Conservation (phyloP, 2,888 invertebrate genomes). For the Phyllotreta striolata region DNA sequence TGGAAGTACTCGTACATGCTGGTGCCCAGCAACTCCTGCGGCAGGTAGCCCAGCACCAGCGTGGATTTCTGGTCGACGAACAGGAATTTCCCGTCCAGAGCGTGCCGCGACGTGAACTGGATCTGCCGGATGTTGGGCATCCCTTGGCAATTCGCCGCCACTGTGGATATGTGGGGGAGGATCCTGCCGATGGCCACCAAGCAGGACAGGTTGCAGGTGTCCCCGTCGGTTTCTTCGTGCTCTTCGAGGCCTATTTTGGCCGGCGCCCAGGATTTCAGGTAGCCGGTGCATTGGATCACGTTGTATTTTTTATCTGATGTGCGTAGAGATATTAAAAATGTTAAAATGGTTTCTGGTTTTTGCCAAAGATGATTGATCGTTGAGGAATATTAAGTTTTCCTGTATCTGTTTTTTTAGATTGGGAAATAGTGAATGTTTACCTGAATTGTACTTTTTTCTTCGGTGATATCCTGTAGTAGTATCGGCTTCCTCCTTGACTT, state of each 20-base stretch:
- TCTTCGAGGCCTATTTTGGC: conserved; percentile 77
- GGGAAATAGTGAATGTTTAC: conserved; percentile 52
- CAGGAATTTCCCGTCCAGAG: conserved; percentile 90
- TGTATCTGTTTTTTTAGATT: no score
- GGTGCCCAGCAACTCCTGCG: conserved; percentile 91
- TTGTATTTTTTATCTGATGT: conserved; percentile 86
- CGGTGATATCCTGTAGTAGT: conserved; percentile 69
- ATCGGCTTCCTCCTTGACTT: conserved; percentile 79
- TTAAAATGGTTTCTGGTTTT: no score
- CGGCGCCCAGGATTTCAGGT: conserved; percentile 90
- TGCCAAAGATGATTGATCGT: no score
- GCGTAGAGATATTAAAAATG: conserved; percentile 33
- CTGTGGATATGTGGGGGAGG: conserved; percentile 68
- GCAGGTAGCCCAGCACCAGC: conserved; percentile 86
- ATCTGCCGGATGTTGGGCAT: conserved; percentile 68
- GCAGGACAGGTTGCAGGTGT: conserved; percentile 79
- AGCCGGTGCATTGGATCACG: conserved; percentile 92
- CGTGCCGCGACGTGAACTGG: conserved; percentile 85
- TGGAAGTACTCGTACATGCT: conserved; percentile 94
- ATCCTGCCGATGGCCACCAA: conserved; percentile 87
- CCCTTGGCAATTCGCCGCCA: conserved; percentile 54
- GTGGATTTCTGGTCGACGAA: conserved; percentile 94
- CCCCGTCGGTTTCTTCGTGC: conserved; percentile 69
- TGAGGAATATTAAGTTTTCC: no score
- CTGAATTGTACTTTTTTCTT: conserved; percentile 70